Base-by-base conservation (phyloP, 64 coral and sea anemone species). In the Hydrozoanthus tunicans region DNA sequence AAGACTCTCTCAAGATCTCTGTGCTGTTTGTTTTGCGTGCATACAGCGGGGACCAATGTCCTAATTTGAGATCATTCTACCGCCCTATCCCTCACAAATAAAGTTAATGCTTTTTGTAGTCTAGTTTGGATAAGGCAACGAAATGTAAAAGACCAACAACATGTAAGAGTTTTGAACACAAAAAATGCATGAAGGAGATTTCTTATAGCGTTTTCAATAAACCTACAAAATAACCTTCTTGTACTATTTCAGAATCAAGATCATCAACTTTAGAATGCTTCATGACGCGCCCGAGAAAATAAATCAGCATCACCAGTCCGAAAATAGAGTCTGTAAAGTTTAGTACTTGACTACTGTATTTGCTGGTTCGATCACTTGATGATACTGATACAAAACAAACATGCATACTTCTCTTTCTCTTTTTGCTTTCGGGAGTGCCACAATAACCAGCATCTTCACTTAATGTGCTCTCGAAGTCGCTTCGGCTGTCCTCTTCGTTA, bases 401-500 rank as follows among this genome's bases (percentile, higher is more conserved):
- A 51, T 17, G 27, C 79, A 23, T 25, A 81, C 84, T 88, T 88
- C 84, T 88, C 23, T 88, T 88, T 88, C 84, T 73, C 84, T 88
- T 88, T 70, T 88, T 88, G 84, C 84, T 88, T 57, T 88, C 84
- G 6, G 69, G 84, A 13, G 69, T 88, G 14, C 69, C 61, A 24
- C 56, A 88, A 70, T 88, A 88, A 15, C 84, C 84, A 54, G 17
- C 23, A 58, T 88, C 84, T 14, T 88, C 84, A 9, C 84, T 88
- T 0, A 12, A 59, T 67, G 7, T 88, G 12, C 84, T 74, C 55
- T 88, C 84, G 1, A 88, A 5, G 54, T 88, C 84, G 13, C 84
- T 74, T 15, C 84, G 55, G 20, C 4, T 59, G 24, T 88, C 84
- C 53, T 88, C 84, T 70, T 88, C 84, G 11, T 27, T 32, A 25